Evolutionary conservation across 1,140 invertebrate species (phyloP).

Genomic region (Drosophila obscura): DNA sequence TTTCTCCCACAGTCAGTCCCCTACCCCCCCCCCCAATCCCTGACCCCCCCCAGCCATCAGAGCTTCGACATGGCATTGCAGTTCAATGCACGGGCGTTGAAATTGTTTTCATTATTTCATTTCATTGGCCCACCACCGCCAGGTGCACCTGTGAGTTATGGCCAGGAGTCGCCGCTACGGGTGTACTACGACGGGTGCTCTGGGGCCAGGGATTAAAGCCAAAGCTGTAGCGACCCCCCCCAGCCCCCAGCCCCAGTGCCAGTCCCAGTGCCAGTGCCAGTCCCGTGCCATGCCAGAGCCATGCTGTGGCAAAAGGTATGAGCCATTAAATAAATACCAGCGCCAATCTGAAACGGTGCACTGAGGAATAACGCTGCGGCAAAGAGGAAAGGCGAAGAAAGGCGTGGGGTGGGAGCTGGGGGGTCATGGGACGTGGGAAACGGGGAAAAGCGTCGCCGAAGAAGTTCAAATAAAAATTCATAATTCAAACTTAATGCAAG

Average conservation of each 20-base stretch:
- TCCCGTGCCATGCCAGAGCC: neutral
- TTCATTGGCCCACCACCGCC: conserved; percentile 63
- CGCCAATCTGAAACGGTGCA: conserved; percentile 9
- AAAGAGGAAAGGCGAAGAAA: conserved; percentile 2
- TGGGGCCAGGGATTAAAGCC: conserved; percentile 27
- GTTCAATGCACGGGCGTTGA: conserved; percentile 72
- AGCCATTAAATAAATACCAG: conserved; percentile 71
- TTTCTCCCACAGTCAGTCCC: neutral
- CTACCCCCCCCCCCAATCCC: neutral
- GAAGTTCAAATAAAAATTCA: conserved; percentile 65
- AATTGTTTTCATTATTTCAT: conserved; percentile 81
- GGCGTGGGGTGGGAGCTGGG: neutral
- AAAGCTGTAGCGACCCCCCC: conserved; percentile 9
- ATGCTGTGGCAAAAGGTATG: conserved; percentile 53
- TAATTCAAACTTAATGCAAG: conserved; percentile 66
- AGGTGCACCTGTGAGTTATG: conserved; percentile 76
- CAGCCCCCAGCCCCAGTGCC: neutral
- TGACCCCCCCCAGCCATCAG: neutral
- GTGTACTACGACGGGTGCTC: neutral
- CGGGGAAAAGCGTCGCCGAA: conserved; percentile 37
- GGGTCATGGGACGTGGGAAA: neutral
- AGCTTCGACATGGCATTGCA: conserved; percentile 49
- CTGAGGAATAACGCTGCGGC: neutral
- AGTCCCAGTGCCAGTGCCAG: too few relatives aligned
- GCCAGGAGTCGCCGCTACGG: conserved; percentile 15